Evolutionary conservation across 2,113 vertebrate genomes (phyloP).

Genomic region (Azemiops feae): DNA sequence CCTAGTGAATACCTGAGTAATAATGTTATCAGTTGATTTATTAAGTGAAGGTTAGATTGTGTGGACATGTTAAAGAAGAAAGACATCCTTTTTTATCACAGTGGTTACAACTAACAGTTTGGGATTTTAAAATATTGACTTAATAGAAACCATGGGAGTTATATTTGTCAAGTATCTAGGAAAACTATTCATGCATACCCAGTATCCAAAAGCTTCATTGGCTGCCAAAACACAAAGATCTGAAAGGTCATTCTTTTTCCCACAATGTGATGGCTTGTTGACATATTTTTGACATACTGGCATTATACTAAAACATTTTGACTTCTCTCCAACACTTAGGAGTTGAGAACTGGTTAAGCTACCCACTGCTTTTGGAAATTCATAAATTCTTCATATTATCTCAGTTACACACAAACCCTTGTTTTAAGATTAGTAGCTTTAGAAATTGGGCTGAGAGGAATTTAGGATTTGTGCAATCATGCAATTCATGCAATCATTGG

Average conservation of each 20-base stretch:
- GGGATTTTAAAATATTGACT: constrained; percentile 48
- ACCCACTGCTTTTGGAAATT: constrained; percentile 46
- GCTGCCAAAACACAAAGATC: constrained; percentile 70
- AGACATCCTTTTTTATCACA: constrained; percentile 30
- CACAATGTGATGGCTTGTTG: constrained; percentile 77
- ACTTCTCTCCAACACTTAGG: constrained; percentile 67
- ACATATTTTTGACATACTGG: constrained; percentile 81
- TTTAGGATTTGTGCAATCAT: neutral
- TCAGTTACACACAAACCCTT: constrained; percentile 16
- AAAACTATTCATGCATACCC: constrained; percentile 74
- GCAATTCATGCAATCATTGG: neutral
- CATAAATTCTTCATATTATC: constrained; percentile 27
- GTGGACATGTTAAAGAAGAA: constrained; percentile 15
- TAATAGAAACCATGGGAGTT: constrained; percentile 69
- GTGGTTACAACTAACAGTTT: constrained; percentile 29
- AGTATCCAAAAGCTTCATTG: constrained; percentile 60
- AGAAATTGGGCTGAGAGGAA: constrained; percentile 32
- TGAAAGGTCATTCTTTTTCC: constrained; percentile 80
- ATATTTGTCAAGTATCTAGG: constrained; percentile 68
- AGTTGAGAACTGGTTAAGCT: constrained; percentile 55
- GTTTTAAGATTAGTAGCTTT: constrained; percentile 33
- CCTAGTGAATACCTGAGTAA: constrained; percentile 14
- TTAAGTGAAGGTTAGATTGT: constrained; percentile 17
- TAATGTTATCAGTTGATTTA: constrained; percentile 24
- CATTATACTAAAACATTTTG: constrained; percentile 74